Conservation (phyloP, 2,888 invertebrate species). For the Agrochola litura region DNA sequence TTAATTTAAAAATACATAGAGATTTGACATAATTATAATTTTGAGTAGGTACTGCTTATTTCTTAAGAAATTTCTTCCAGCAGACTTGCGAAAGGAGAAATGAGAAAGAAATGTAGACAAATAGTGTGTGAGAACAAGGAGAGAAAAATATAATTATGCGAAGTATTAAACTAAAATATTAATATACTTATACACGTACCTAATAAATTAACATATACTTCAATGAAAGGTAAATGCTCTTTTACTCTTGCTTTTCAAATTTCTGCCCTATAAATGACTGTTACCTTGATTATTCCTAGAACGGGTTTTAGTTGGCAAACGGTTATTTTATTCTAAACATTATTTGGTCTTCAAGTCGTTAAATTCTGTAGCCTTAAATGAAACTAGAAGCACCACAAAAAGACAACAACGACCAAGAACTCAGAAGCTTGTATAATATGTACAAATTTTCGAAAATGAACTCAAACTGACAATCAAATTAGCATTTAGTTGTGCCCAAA, state of each 20-base stretch:
- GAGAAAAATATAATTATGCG: too few species aligned
- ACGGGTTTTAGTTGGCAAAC: not conserved
- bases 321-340: not conserved
- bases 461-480: constrained; percentile 54
- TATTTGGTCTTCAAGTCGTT: not conserved
- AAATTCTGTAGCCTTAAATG: constrained; percentile 24
- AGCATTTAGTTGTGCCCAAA: constrained; percentile 57
- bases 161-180: too few species aligned
- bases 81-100: too few species aligned
- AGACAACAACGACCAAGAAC: constrained; percentile 25
- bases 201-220: too few species aligned
- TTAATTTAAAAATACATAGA: not conserved
- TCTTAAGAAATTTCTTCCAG: too few species aligned
- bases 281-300: not conserved
- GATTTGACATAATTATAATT: too few species aligned
- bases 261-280: not conserved
- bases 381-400: constrained; percentile 25
- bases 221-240: too few species aligned
- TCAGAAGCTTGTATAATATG: constrained; percentile 41
- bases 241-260: not conserved
- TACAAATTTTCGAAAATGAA: constrained; percentile 46
- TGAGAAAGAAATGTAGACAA: too few species aligned
- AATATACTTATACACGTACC: too few species aligned
- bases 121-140: too few species aligned
- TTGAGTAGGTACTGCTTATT: too few species aligned